Percentiles rank a stretch among this genome's conserved stretches.
Evolutionary conservation across 2,797 vertebrate species (phyloP).

Genomic region (Neosilurus hyrtlii): DNA sequence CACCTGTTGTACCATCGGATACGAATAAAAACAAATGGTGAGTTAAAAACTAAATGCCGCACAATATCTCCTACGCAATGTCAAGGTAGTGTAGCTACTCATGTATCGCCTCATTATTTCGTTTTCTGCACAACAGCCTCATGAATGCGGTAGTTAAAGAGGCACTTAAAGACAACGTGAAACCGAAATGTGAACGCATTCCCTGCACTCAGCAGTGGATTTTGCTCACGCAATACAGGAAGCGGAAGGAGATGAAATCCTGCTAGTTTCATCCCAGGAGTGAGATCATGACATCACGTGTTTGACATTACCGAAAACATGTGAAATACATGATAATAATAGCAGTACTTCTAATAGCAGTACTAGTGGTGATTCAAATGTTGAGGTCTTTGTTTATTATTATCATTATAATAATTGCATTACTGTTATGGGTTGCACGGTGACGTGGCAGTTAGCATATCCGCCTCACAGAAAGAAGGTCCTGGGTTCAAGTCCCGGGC

Average conservation of each 20-base stretch:
- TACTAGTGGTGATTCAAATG: neutral
- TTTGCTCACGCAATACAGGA: neutral
- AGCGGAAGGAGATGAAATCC: neutral
- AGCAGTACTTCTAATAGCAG: no score
- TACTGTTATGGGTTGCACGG: no score
- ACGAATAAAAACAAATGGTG: neutral
- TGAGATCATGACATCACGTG: neutral
- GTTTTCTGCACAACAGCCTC: neutral
- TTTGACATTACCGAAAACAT: neutral
- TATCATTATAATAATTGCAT: neutral
- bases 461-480: no score
- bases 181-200: no score
- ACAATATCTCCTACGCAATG: neutral
- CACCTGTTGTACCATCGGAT: neutral
- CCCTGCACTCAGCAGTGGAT: conserved; percentile 4
- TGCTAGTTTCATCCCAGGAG: neutral
- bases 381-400: neutral
- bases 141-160: neutral
- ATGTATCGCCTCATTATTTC: neutral
- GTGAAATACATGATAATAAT: no score
- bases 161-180: neutral
- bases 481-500: no score
- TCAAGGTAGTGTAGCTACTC: neutral
- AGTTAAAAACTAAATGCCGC: neutral
- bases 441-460: no score